A percentile compares a stretch with the other conserved stretches of the same genome.
Evolutionary conservation across 23 tunicate species (phyloP).

Genomic region (Aplidium turbinatum): DNA sequence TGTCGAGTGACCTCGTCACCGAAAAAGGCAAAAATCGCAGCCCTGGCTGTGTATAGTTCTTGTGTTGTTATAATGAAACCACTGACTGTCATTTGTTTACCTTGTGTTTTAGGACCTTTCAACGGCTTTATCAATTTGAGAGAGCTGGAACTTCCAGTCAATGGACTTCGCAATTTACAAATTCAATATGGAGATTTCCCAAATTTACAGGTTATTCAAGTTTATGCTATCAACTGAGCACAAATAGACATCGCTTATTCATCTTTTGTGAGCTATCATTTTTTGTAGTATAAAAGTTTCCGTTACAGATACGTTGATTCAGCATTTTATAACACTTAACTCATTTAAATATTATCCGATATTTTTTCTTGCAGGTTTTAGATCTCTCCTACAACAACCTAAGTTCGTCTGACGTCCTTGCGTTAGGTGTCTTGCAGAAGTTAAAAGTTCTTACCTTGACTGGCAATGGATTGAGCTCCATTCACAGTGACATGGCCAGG

Average conservation of each 20-base stretch:
- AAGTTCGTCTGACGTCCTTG: conserved; percentile 54
- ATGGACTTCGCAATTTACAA: conserved; percentile 61
- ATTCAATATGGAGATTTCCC: conserved; percentile 57
- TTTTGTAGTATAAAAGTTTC: too few relatives aligned
- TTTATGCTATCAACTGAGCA: too few relatives aligned
- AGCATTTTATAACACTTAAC: too few relatives aligned
- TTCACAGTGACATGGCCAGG: conserved; percentile 71
- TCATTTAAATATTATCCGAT: too few relatives aligned
- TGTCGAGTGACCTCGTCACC: too few relatives aligned
- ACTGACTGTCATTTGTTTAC: neutral
- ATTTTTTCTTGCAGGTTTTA: conserved; percentile 42
- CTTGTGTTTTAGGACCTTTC: conserved; percentile 57
- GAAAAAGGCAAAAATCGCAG: too few relatives aligned
- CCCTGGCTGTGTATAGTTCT: neutral
- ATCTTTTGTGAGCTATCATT: too few relatives aligned
- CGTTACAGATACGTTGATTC: too few relatives aligned
- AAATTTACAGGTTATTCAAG: conserved; percentile 51
- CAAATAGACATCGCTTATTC: too few relatives aligned
- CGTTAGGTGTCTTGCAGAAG: conserved; percentile 53
- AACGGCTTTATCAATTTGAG: conserved; percentile 55
- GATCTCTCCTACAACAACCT: conserved; percentile 91
- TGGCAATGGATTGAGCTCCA: conserved; percentile 64
- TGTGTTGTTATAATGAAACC: neutral
- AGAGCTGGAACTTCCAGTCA: conserved; percentile 90
- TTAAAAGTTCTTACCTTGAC: conserved; percentile 84